These are phyloP conservation scores for Therioaphis trifolii DNA, from an alignment of 2,888 invertebrate species.

Conservation along the genomic window DNA sequence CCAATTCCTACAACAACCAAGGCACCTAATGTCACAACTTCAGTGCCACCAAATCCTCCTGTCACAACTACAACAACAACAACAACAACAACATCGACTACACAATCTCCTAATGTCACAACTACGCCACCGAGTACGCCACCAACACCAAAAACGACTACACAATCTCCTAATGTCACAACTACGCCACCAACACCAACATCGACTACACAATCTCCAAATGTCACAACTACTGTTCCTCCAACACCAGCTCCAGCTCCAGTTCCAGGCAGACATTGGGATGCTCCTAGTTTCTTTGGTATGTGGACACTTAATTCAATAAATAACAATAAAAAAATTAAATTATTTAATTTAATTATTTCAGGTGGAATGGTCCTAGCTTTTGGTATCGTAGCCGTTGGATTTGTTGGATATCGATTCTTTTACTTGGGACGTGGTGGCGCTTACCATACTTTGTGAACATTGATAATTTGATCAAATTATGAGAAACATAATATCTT, in stretches of 20 bases:
- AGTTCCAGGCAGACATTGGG: conserved; percentile 27
- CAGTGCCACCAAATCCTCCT: neutral
- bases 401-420: conserved; percentile 57
- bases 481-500: conserved; percentile 39
- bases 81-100: neutral
- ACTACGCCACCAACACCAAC: neutral
- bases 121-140: neutral
- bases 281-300: conserved; percentile 57
- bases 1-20: neutral
- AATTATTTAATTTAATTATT: neutral
- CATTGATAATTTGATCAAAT: conserved; percentile 57
- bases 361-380: conserved; percentile 55
- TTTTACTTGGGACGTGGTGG: conserved; percentile 55
- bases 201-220: too few relatives aligned
- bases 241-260: conserved; percentile 25
- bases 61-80: neutral
- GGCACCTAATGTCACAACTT: too few relatives aligned
- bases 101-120: neutral
- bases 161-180: neutral
- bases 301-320: neutral
- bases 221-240: neutral
- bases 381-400: conserved; percentile 55
- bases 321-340: neutral
- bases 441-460: conserved; percentile 58
- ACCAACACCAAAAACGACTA: neutral